Base-by-base conservation (phyloP, 1,140 invertebrate species). In the Oedothorax gibbosus region DNA sequence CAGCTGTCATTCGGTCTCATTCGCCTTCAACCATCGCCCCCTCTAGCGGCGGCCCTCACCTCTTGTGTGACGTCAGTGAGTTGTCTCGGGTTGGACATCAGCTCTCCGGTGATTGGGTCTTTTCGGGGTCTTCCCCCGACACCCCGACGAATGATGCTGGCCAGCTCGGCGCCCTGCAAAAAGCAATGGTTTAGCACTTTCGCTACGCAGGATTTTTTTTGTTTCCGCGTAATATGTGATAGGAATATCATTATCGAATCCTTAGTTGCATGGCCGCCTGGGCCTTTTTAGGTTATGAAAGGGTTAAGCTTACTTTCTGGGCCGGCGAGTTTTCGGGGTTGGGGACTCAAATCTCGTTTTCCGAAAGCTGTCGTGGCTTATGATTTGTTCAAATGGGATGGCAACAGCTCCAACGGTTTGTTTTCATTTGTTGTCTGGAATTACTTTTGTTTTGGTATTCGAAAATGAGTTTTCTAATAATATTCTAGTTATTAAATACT, bases 51-150 rank as follows among this genome's bases (percentile, higher is more conserved):
- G 14, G 18, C 62, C 62, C 75, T 72, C 54, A 82, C 86, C 18
- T 77, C 56, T 75, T 85, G 15, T 10, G 87, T 87, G 11, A 87
- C 87, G 76, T 87, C 87, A 12, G 87, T 83, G 1, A 85, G 20
- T 57, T 35, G 20, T 49, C 85, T 49, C 12, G 69, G 68, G 65
- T 85, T 83, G 10, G 68, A 66, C 4, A 87, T 49, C 14, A 87
- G 80, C 62, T 87, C 86, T 53, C 87, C 87, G 7, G 87, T 87
- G 2, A 68, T 21, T 0, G 87, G 87, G n/a, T 87, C 79, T 76
- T 87, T 87, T 35, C 77, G 54, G 5, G 87, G 86, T 50, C 76
- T 71, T 15, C 81, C 81, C 9, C 81, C 86, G 6, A 60, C 81
- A 18, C 86, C 86, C 54, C 76, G 14, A 3, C 86, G 86, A 72